Evolutionary conservation across 2,888 invertebrate genomes (phyloP).

Genomic region (Harpalus rubripes): DNA sequence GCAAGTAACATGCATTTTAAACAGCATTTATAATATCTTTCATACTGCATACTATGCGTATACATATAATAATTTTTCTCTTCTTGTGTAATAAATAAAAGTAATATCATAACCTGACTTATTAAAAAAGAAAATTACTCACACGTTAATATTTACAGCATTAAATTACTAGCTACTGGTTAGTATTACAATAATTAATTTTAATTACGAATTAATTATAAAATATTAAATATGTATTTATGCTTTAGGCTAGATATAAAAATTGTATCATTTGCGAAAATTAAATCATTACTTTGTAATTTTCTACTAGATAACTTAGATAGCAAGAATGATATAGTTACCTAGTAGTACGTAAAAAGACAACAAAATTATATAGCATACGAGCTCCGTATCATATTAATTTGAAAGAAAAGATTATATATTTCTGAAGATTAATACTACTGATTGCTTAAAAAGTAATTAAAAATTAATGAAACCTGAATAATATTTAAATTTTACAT

Average conservation of each 20-base stretch:
- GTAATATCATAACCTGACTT: conserved; percentile 27
- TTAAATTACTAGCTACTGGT: conserved; percentile 34
- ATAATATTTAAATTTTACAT: too few species aligned
- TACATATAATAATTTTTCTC: conserved; percentile 15
- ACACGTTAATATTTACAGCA: conserved; percentile 16
- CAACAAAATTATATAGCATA: too few species aligned
- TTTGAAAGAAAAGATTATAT: too few species aligned
- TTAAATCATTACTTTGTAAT: conserved; percentile 1
- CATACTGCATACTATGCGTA: background rate
- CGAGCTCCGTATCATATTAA: too few species aligned
- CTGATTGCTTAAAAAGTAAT: too few species aligned
- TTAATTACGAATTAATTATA: conserved; percentile 42
- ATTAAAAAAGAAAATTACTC: conserved; percentile 21
- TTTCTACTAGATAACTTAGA: background rate
- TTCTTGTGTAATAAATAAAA: conserved; percentile 19
- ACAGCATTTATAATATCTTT: background rate
- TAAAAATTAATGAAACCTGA: too few species aligned
- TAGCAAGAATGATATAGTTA: background rate
- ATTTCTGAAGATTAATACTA: too few species aligned
- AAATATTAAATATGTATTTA: conserved; percentile 20
- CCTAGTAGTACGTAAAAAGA: background rate
- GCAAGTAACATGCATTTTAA: background rate
- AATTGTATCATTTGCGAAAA: conserved; percentile 45
- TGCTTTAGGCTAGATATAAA: conserved; percentile 11
- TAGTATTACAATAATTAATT: conserved; percentile 22